Evolutionary conservation across 2,888 invertebrate genomes (phyloP), one percentile per base, ranked within the genome.

Genomic region (Hylaea fasciaria): DNA sequence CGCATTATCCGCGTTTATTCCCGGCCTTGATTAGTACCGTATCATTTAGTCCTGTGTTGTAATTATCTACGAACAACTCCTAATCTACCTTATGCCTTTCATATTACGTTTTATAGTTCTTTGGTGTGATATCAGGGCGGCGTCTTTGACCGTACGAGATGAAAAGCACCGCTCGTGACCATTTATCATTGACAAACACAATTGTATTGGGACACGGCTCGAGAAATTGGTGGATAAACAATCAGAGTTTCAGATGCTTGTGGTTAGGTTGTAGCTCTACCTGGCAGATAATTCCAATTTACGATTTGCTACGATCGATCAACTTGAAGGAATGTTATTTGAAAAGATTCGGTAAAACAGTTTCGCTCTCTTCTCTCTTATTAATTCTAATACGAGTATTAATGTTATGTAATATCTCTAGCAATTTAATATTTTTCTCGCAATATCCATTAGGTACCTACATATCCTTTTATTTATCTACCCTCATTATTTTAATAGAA

Each of bases 131-230:
- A 52, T 28, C 53, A 47, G 49, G 79, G 85, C 92, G 92, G 92
- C 82, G 83, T 85, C 86, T 92, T 91, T 91, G 91, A 87, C 78
- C 75, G 74, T 66, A 73, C 65, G 84, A 90, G 92, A 92, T 92
- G 91, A 92, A 91, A 91, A 87, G 89, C 81, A 70, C 91, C 91
- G 91, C 87, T 76, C 83, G 82, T 83, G 80, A 84, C 89, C 91
- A 92, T 92, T 92, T 91, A 92, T 92, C 92, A 92, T 91, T 90
- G 91, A 90, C 91, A 92, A 90, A 91, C 83, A 90, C 91, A 91
- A 90, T 91, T 86, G 91, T 91, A 89, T 90, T 85, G 86, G 85
- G 86, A 87, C 86, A 85, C 79, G 83, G 83, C 81, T 84, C 82
- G 81, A 86, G 84, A 85, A 88, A 89, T 89, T 85, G 87, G 85